Percentiles rank a stretch among this genome's conserved stretches.
Evolutionary conservation across 1,140 invertebrate species (phyloP).

Genomic region (Zaprionus lachaisei): DNA sequence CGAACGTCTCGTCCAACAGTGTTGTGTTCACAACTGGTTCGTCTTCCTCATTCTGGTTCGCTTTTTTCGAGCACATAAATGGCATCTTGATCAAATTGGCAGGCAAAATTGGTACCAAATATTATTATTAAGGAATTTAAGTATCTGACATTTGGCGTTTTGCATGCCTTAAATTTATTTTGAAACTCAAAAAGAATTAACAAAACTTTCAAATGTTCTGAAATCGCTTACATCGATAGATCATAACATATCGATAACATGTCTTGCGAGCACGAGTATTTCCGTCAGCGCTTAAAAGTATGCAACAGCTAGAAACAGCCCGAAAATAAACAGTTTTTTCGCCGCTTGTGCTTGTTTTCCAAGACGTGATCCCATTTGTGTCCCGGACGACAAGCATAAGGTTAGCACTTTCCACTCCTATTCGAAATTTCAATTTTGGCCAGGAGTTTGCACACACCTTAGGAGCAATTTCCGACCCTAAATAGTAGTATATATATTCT

Average conservation of each 20-base stretch:
- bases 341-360: too few relatives aligned
- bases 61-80: background rate
- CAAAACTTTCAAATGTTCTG: background rate
- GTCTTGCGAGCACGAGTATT: background rate
- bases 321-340: too few relatives aligned
- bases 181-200: background rate
- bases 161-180: background rate
- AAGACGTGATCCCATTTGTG: too few relatives aligned
- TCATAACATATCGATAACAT: constrained; percentile 3
- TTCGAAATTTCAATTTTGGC: too few relatives aligned
- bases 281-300: constrained; percentile 24
- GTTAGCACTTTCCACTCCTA: too few relatives aligned
- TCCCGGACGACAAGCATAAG: too few relatives aligned
- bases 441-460: too few relatives aligned
- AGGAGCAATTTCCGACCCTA: too few relatives aligned
- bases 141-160: background rate
- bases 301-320: constrained; percentile 1
- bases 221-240: background rate
- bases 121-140: background rate
- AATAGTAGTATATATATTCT: too few relatives aligned
- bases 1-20: constrained; percentile 65
- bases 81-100: background rate
- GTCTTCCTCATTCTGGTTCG: background rate
- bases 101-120: background rate
- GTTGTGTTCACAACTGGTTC: background rate